Evolutionary conservation across 2,888 invertebrate genomes (phyloP).

Genomic region (Mythimna vitellina): DNA sequence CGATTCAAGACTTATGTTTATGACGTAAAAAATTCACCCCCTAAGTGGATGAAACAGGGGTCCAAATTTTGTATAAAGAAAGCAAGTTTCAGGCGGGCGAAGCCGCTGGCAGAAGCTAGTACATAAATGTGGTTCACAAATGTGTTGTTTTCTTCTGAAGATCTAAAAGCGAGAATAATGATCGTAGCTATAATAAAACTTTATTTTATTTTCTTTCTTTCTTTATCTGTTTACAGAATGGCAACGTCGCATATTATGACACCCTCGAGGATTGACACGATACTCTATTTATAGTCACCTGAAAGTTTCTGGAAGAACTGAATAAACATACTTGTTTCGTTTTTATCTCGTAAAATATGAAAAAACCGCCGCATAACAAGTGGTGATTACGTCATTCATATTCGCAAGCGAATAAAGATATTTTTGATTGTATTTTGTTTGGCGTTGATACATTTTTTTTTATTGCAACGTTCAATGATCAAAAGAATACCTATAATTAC

Average conservation of each 20-base stretch:
- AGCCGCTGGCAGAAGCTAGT: too few relatives aligned
- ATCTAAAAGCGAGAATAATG: neutral
- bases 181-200: neutral
- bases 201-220: slow-evolving; percentile 4
- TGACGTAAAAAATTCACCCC: too few relatives aligned
- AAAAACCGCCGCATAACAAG: neutral
- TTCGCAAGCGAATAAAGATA: neutral
- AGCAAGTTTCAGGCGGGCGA: too few relatives aligned
- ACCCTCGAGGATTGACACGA: slow-evolving; percentile 1
- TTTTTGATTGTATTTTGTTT: neutral
- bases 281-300: slow-evolving; percentile 11
- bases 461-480: neutral
- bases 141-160: neutral
- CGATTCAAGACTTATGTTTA: too few relatives aligned
- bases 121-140: neutral
- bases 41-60: too few relatives aligned
- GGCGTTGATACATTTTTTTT: neutral
- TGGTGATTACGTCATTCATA: neutral
- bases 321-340: slow-evolving; percentile 2
- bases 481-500: too few relatives aligned
- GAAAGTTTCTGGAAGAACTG: neutral
- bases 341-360: slow-evolving; percentile 9
- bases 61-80: neutral
- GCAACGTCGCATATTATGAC: neutral
- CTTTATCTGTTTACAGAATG: slow-evolving; percentile 8